Percentiles rank a stretch among this genome's conserved stretches.
Evolutionary conservation across 1,140 invertebrate genomes (phyloP).

Genomic region (Saxidomus purpurata): DNA sequence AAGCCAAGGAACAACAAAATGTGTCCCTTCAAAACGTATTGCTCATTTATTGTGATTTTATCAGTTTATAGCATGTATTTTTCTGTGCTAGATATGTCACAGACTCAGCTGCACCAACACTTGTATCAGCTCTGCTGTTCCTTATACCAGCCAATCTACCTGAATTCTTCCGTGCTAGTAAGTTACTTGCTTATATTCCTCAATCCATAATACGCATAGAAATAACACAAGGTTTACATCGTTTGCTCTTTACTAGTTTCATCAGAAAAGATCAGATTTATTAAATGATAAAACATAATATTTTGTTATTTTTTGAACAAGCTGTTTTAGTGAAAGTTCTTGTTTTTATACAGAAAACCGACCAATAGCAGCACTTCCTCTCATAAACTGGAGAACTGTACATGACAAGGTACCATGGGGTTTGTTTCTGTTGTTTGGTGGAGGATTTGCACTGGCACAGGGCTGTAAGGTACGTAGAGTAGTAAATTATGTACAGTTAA

Average conservation of each 20-base stretch:
- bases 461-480: slow-evolving; percentile 89
- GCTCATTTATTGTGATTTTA: too few species aligned
- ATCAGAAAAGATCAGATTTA: too few species aligned
- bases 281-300: too few species aligned
- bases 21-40: too few species aligned
- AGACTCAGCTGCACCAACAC: slow-evolving; percentile 62
- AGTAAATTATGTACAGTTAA: background rate
- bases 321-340: background rate
- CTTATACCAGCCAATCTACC: slow-evolving; percentile 64
- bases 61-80: too few species aligned
- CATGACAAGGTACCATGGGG: slow-evolving; percentile 87
- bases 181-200: background rate
- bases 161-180: slow-evolving; percentile 48
- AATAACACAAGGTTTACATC: too few species aligned
- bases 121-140: slow-evolving; percentile 61
- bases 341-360: slow-evolving; percentile 40
- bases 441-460: slow-evolving; percentile 94
- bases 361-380: slow-evolving; percentile 56
- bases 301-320: too few species aligned
- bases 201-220: too few species aligned
- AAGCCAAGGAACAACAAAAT: too few species aligned
- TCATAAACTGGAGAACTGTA: slow-evolving; percentile 86
- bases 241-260: too few species aligned
- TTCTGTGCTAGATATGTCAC: slow-evolving; percentile 58
- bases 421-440: slow-evolving; percentile 89